These are phyloP conservation scores for Phrynosoma platyrhinos DNA, from an alignment of 2,113 vertebrate species.

Conservation along the genomic window DNA sequence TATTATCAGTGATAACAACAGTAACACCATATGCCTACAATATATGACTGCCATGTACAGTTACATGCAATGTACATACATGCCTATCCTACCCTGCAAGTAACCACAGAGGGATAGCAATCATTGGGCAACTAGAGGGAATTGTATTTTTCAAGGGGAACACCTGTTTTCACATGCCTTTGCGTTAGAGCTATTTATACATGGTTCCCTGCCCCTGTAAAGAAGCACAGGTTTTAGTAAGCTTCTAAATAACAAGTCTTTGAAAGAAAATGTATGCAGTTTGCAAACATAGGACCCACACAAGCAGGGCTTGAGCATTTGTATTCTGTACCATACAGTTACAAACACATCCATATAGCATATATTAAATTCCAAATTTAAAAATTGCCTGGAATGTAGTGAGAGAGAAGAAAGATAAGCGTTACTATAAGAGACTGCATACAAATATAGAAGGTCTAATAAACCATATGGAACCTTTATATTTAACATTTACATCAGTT, in stretches of 20 bases:
- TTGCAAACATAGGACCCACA: background rate
- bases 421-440: background rate
- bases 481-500: background rate
- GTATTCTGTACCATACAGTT: background rate
- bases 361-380: background rate
- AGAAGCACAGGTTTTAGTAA: background rate
- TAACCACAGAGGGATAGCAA: too few relatives aligned
- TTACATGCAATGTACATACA: too few relatives aligned
- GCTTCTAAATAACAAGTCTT: background rate
- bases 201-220: background rate
- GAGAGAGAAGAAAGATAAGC: background rate
- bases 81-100: too few relatives aligned
- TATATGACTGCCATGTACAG: too few relatives aligned
- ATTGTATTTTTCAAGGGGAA: background rate
- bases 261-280: background rate
- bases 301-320: background rate
- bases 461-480: background rate
- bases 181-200: background rate
- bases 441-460: background rate
- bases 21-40: too few relatives aligned
- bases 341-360: background rate
- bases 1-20: too few relatives aligned
- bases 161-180: background rate
- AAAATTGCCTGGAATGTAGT: background rate
- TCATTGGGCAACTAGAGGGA: background rate